Evolutionary conservation across 2,797 vertebrate species (phyloP), one percentile per base, ranked within the genome.

Genomic region (Labroides dimidiatus): DNA sequence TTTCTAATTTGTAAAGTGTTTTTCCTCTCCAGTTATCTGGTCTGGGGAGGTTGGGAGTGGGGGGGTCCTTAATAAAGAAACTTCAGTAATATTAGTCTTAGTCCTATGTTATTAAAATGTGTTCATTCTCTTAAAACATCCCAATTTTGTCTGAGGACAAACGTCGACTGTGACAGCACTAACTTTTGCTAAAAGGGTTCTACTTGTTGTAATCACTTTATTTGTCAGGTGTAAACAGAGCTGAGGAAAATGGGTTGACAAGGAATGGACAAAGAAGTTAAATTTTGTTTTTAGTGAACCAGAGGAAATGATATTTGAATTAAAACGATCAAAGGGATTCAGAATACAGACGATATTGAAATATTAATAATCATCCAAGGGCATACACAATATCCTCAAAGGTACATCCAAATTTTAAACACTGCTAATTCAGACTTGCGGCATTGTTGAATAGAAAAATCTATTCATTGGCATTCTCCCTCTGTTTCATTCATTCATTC

Each of bases 21-120:
- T 95, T 95, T 97, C 95, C 96, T 97, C 95, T 95, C 95, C 95
- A 96, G 94, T 96, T 95, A 95, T 96, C 94, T 95, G 94, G 95
- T 95, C 96, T 4, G 37, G 37, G 13, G 93, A 94, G 95, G 96
- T 96, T 97, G 93, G 94, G 97, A n/a, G 30, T 33, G 30, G 44
- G 44, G 93, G 94, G 95, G 97, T 97, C 95, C 96, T 96, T 95
- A 98, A 97, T 98, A 99, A 98, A 95, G 94, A 95, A 94, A 95
- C 96, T 97, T 96, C 95, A 95, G 95, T 94, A 95, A 95, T 95
- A 95, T 93, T 94, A 93, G 30, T 92, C 93, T 93, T 93, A 95
- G 92, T 94, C 88, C 92, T 94, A 93, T 93, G 50, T 20, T 51
- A 11, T 12, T 51, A 6, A 24, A 16, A 16, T 8, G 1, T 6